These are phyloP conservation scores for Shinisaurus crocodilurus DNA, from an alignment of 2,113 vertebrate species.

Conservation along the genomic window DNA sequence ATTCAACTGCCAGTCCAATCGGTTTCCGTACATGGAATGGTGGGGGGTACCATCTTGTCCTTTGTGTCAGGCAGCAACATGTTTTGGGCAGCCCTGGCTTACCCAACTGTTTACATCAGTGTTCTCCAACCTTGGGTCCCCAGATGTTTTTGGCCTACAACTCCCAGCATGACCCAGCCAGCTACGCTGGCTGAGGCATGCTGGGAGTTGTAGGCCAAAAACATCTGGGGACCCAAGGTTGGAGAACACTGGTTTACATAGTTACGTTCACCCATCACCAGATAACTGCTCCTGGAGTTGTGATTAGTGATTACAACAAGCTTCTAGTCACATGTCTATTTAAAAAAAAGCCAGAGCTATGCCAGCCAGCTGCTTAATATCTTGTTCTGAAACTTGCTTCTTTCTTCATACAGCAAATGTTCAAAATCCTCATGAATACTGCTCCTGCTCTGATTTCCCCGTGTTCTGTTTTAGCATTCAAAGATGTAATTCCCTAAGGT, in stretches of 20 bases:
- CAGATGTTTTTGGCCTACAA: no score
- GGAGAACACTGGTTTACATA: no score
- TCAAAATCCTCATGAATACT: background rate
- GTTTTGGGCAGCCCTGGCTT: background rate
- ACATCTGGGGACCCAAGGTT: no score
- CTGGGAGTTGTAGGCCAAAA: no score
- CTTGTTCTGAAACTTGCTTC: background rate
- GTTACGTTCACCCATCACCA: background rate
- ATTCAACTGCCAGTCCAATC: background rate
- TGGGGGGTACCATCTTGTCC: background rate
- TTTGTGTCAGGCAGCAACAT: background rate
- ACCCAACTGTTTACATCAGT: no score
- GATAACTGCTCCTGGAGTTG: background rate
- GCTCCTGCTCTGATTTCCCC: slow-evolving; percentile 7
- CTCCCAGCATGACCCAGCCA: no score
- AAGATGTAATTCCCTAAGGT: slow-evolving; percentile 30
- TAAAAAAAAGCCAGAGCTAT: background rate
- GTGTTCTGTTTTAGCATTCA: background rate
- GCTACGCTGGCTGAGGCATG: no score
- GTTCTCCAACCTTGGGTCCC: no score
- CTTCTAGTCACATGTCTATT: background rate
- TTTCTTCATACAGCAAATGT: background rate
- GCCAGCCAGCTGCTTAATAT: background rate
- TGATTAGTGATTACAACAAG: background rate
- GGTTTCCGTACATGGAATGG: background rate